A percentile compares a stretch with the other conserved stretches of the same genome.
Evolutionary conservation across 2,888 invertebrate genomes (phyloP).

Genomic region (Acronicta leporina): DNA sequence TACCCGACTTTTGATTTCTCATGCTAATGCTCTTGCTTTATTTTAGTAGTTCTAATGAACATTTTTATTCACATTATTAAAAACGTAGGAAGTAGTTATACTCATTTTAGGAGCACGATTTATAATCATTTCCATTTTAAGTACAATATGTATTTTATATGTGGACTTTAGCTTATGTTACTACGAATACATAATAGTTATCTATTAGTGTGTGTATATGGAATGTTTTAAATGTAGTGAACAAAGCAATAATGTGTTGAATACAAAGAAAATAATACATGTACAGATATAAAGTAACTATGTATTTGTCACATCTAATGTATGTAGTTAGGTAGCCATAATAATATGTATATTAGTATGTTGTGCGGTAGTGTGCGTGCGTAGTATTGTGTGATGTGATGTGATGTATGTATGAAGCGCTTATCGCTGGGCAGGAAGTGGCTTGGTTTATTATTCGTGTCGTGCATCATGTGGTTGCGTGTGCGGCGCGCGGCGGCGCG

Average conservation of each 20-base stretch:
- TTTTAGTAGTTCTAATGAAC: not conserved
- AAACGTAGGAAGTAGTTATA: constrained; percentile 6
- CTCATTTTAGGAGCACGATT: constrained; percentile 10
- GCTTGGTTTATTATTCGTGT: constrained; percentile 88
- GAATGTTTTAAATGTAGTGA: constrained; percentile 50
- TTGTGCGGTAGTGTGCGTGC: constrained; percentile 49
- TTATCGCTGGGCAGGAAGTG: constrained; percentile 87
- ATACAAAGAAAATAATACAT: constrained; percentile 55
- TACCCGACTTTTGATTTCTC: not conserved
- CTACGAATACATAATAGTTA: constrained; percentile 27
- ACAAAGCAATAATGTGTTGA: constrained; percentile 54
- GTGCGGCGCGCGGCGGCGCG: constrained; percentile 69
- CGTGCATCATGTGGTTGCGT: constrained; percentile 84
- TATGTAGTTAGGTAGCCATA: constrained; percentile 56
- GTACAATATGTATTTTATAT: constrained; percentile 5
- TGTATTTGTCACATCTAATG: constrained; percentile 56
- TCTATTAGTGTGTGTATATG: constrained; percentile 28
- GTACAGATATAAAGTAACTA: constrained; percentile 42
- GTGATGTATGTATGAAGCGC: constrained; percentile 76
- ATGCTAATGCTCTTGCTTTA: constrained; percentile 1
- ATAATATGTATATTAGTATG: constrained; percentile 60
- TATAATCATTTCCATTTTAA: constrained; percentile 9
- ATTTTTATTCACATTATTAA: constrained; percentile 17
- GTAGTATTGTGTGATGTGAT: constrained; percentile 71
- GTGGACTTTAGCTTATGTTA: constrained; percentile 16